Base-by-base conservation (phyloP, 2,113 vertebrate genomes). In the Baryphthengus martii region DNA sequence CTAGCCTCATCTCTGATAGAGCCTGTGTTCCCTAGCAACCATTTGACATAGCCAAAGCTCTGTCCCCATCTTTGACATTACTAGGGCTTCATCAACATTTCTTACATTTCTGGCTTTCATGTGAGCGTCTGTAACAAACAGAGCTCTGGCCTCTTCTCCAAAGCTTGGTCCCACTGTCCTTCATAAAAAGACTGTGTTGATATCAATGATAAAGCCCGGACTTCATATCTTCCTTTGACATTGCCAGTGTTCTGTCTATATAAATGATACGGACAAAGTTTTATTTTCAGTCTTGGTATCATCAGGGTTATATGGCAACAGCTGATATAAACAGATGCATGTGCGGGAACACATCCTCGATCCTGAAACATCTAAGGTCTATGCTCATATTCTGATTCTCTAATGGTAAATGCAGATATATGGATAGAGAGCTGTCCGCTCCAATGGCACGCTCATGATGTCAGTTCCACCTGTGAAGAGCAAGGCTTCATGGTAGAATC, bases 151-250 rank as follows among this genome's bases (percentile, higher is more conserved):
- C 10, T 86, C 18, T 65, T 79, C 44, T 82, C 24, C 31, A 47
- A 2, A 0, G 0, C 16, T 74, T 20, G 8, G 7, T 85, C 26
- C 18, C 29, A 37, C 2, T 28, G 9, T 75, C n/a, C 29, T 71
- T 78, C 40, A 47, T 52, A 56, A 78, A 91, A 89, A 65, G 5
- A 3, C 5, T 55, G 4, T 59, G 16, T 23, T 82, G 1, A 1
- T 44, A 72, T 9, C 29, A 55, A 6, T 42, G 24, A 50, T 35
- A 85, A 85, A 73, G 4, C 13, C 47, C 52, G 10, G 24, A 81
- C 73, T 85, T 86, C 4, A 8, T 59, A 6, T 40, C 80, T 90
- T 84, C 37, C 4, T 66, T 82, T 52, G 28, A 68, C 12, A 72
- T n/a, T 44, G n/a, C 9, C 71, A 78, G 11, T 0, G 0, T 72